These are phyloP conservation scores for Monopis laevigella DNA, from an alignment of 2,888 invertebrate genomes.

Conservation along the genomic window DNA sequence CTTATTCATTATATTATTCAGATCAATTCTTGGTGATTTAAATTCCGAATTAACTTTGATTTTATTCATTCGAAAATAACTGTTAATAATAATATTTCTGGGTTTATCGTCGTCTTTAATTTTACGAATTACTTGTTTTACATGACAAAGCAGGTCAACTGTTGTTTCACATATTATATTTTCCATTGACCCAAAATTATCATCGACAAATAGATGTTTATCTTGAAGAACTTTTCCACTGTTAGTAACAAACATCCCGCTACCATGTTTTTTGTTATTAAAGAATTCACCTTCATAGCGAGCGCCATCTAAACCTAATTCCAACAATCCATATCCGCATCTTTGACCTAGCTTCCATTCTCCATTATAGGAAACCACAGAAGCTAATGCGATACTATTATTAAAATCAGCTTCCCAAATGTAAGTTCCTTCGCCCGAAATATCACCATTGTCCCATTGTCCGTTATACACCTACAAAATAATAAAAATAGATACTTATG, in stretches of 20 bases:
- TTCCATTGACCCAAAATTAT: slow-evolving; percentile 42
- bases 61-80: slow-evolving; percentile 40
- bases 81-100: slow-evolving; percentile 31
- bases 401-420: slow-evolving; percentile 65
- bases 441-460: slow-evolving; percentile 64
- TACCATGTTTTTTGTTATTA: slow-evolving; percentile 65
- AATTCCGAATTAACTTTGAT: slow-evolving; percentile 18
- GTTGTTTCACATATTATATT: slow-evolving; percentile 37
- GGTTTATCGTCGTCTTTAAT: slow-evolving; percentile 37
- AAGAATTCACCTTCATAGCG: slow-evolving; percentile 65
- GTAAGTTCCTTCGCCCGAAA: slow-evolving; percentile 69
- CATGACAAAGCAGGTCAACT: slow-evolving; percentile 51
- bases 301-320: slow-evolving; percentile 63
- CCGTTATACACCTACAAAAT: slow-evolving; percentile 64
- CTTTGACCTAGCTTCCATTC: slow-evolving; percentile 63
- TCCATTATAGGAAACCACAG: slow-evolving; percentile 60
- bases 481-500: no score
- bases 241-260: slow-evolving; percentile 62
- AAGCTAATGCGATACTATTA: slow-evolving; percentile 59
- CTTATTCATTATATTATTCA: slow-evolving; percentile 34
- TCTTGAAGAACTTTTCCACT: slow-evolving; percentile 59
- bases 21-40: slow-evolving; percentile 16
- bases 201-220: slow-evolving; percentile 57
- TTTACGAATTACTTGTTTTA: slow-evolving; percentile 39
- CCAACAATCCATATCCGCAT: slow-evolving; percentile 53